Conservation (phyloP, 1,140 invertebrate genomes). For the Ridgeia piscesae region DNA sequence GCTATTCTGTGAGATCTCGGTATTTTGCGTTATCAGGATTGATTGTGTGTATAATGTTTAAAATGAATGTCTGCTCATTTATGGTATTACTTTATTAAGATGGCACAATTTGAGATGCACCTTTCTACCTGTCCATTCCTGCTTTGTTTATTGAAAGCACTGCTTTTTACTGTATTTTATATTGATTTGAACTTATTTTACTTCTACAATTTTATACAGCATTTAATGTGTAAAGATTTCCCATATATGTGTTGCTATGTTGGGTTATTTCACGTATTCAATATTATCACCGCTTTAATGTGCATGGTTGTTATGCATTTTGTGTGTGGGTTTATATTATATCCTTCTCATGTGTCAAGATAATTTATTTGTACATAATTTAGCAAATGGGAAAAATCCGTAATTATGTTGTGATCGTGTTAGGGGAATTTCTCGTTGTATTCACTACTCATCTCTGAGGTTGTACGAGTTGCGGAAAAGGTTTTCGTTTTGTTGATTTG, state of each 20-base stretch:
- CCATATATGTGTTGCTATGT: background rate
- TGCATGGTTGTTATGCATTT: background rate
- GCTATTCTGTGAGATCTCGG: background rate
- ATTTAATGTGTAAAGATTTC: background rate
- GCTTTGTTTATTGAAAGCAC: background rate
- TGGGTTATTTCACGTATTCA: no score
- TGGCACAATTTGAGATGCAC: background rate
- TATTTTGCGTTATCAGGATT: background rate
- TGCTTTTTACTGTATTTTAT: background rate
- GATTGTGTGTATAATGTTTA: background rate
- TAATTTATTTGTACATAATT: background rate
- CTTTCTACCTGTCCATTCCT: background rate
- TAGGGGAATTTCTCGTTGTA: background rate
- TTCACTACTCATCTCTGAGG: no score
- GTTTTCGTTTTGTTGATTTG: background rate
- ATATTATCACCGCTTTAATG: background rate
- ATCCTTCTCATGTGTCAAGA: background rate
- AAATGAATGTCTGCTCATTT: background rate
- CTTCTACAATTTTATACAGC: background rate
- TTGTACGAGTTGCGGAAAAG: no score
- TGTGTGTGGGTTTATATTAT: background rate
- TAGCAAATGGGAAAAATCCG: background rate
- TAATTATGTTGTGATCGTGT: background rate
- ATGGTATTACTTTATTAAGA: background rate
- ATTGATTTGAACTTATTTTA: background rate